A percentile compares a stretch with the other conserved stretches of the same genome.
Conservation (phyloP, 1,140 invertebrate genomes). For the Drosophila suzukii region DNA sequence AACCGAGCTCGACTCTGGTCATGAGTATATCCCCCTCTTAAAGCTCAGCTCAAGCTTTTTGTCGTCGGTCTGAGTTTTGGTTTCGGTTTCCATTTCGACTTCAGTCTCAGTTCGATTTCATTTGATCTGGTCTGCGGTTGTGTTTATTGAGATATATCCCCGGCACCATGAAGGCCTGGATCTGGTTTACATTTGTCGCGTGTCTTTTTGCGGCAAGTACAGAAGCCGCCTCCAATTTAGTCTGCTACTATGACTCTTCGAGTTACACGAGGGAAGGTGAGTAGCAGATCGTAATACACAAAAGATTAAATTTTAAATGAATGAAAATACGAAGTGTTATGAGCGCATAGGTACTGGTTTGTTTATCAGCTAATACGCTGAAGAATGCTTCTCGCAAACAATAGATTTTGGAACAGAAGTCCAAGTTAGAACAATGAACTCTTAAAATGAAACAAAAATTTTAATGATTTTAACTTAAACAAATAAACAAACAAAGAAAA, state of each 20-base stretch:
- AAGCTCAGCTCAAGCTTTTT: constrained; percentile 57
- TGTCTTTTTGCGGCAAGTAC: constrained; percentile 46
- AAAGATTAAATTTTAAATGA: not conserved
- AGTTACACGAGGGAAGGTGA: constrained; percentile 88
- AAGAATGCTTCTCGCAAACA: too few species aligned
- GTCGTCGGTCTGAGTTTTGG: constrained; percentile 26
- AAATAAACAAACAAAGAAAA: too few species aligned
- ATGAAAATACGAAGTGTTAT: too few species aligned
- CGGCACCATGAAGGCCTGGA: constrained; percentile 61
- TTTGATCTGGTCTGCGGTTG: constrained; percentile 63
- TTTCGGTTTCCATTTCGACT: constrained; percentile 48
- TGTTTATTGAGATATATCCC: constrained; percentile 25
- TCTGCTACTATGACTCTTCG: constrained; percentile 90
- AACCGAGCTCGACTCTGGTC: constrained; percentile 18
- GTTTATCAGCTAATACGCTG: too few species aligned
- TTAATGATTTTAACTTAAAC: too few species aligned
- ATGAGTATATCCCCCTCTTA: constrained; percentile 3
- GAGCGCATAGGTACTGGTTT: too few species aligned
- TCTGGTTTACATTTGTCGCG: constrained; percentile 53
- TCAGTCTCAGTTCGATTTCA: constrained; percentile 72
- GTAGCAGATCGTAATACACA: constrained; percentile 18
- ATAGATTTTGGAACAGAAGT: too few species aligned
- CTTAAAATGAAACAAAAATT: too few species aligned
- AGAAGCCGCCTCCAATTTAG: constrained; percentile 85
- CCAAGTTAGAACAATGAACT: too few species aligned